phyloP scores from a whole-genome alignment of 2,888 invertebrate genomes.

The Tanypteryx hageni region DNA sequence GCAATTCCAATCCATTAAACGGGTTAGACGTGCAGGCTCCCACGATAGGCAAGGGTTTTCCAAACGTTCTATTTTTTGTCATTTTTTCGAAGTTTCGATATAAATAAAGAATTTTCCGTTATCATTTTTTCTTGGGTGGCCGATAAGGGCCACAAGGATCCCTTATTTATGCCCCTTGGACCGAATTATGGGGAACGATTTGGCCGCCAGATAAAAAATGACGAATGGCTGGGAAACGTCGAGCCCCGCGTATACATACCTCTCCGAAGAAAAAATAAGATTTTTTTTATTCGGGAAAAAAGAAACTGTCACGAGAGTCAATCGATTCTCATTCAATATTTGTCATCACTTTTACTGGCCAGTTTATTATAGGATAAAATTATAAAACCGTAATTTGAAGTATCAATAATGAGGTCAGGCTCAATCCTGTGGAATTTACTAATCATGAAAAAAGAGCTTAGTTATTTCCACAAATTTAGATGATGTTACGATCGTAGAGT shows the following conservation, averaged over 20 bases:
- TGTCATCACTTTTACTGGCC: not conserved
- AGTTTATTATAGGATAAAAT: too few relatives aligned
- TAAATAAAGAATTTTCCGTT: not conserved
- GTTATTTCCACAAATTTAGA: too few relatives aligned
- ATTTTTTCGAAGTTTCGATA: not conserved
- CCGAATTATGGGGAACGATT: constrained; percentile 41
- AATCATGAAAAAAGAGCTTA: too few relatives aligned
- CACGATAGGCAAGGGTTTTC: not conserved
- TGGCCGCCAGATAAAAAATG: constrained; percentile 25
- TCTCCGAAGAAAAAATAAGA: not conserved
- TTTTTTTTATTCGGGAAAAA: not conserved
- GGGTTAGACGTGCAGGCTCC: not conserved
- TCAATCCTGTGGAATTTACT: too few relatives aligned
- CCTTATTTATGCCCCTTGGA: constrained; percentile 49
- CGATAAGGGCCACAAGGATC: constrained; percentile 36
- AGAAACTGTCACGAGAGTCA: not conserved
- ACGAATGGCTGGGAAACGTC: constrained; percentile 2
- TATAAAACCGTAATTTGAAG: too few relatives aligned
- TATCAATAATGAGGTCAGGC: too few relatives aligned
- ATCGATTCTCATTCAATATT: constrained; percentile 19
- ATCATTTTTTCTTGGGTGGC: not conserved
- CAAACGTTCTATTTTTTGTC: not conserved
- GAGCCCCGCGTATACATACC: not conserved
- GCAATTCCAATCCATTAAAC: not conserved
- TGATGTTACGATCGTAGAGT: too few relatives aligned